Base-by-base conservation (phyloP, 2,113 vertebrate species). In the Scomber scombrus region DNA sequence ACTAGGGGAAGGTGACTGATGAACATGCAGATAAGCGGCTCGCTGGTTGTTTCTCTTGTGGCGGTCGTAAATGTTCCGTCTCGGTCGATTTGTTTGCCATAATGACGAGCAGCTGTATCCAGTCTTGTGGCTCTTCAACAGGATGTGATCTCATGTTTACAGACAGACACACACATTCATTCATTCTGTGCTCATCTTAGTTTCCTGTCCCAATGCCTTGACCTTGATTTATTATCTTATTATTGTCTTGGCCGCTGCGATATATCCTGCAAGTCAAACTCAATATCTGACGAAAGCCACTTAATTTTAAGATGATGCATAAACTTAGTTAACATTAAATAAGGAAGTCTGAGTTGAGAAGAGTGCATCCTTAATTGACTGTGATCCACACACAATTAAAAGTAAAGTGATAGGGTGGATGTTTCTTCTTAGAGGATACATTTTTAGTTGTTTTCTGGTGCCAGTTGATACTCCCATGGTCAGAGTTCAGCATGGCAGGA, bases 71-170 rank as follows among this genome's bases (percentile, higher is more conserved):
- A 74, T 23, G 80, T 58, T 79, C 43, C 3, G 40, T 34, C 78
- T 73, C 1, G 2, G 65, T 12, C 78, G 61, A 85, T 82, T 85
- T 87, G 66, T 67, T 6, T 11, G 49, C 45, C 71, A 29, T 88
- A 86, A 88, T 46, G 29, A 73, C 19, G 79, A 85, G 43, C 86
- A 91, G 86, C 89, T 92, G 88, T 70, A 51, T 84, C 13, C 56
- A 56, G 47, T 71, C 29, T 23, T 56, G 54, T 64, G 62, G 57
- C 19, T 26, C 47, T 85, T 69, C 61, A 69, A 49, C 82, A 86
- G 89, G 88, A 89, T 83, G 61, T 85, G 85, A 85, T 81, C 58
- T 82, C 55, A 81, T 74, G 73, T 88, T 69, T 65, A 75, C 49
- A 60, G 18, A 66, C 50, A 56, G 16, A 73, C 14, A 52, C 63